Base-by-base conservation (phyloP, 2,113 vertebrate species). In the Bubo bubo region DNA sequence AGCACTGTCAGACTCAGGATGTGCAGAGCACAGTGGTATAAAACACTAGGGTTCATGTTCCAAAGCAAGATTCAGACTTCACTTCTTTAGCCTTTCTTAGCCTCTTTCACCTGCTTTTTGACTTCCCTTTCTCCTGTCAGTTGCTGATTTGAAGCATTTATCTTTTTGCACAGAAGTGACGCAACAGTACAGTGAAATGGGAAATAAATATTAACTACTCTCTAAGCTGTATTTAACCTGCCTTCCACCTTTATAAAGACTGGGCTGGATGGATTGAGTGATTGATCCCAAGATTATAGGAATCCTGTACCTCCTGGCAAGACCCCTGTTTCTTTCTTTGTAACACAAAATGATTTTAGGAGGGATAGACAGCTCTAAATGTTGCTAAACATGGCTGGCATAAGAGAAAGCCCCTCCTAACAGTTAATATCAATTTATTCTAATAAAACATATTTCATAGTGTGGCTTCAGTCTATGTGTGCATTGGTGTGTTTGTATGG, bases 121-220 rank as follows among this genome's bases (percentile, higher is more conserved):
- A 5, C 34, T 86, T 30, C 71, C 34, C 39, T 62, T 71, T 90
- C 70, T 71, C 37, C 41, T 62, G 28, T 26, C 77, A 34, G 67
- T 32, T 62, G 67, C 59, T 66, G 67, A 59, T 52, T 82, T 62
- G 94, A 87, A 91, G 76, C 91, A 70, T 95, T 92, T 96, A 94
- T 89, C 47, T 58, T 92, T 93, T 66, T 45, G 26, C 73, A 85
- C n/a, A 79, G 76, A 75, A 56, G 43, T 95, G 93, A 95, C 71
- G 95, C 55, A 91, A 55, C 58, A 52, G n/a, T 58, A 35, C 12
- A 50, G 66, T 8, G 50, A 80, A 82, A 52, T 34, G 35, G 79
- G 70, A 66, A 52, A 93, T 97, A 59, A 89, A 96, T 97, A 97
- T 96, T 95, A 91, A 96, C 67, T 86, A 35, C 73, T 86, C 47